Percentiles rank a stretch among this genome's conserved stretches.
Conservation (phyloP, 2,113 vertebrate species). For the Tapirus terrestris region DNA sequence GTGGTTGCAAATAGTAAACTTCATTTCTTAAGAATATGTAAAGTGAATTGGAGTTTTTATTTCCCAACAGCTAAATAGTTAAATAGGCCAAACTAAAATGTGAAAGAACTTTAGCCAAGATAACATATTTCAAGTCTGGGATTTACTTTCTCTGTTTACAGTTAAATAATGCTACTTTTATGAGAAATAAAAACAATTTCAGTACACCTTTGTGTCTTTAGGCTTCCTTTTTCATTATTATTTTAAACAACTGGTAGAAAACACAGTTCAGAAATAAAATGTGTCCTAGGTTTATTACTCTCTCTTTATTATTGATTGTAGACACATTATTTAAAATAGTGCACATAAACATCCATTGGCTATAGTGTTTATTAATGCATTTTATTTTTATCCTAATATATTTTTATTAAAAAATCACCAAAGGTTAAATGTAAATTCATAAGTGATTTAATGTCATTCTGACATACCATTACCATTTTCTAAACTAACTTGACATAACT, state of each 20-base stretch:
- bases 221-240: neutral
- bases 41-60: slow-evolving; percentile 46
- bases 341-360: neutral
- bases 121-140: neutral
- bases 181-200: slow-evolving; percentile 48
- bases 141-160: slow-evolving; percentile 15
- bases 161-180: slow-evolving; percentile 47
- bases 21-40: slow-evolving; percentile 49
- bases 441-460: slow-evolving; percentile 19
- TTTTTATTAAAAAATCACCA: neutral
- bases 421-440: neutral
- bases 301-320: neutral
- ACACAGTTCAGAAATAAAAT: slow-evolving; percentile 31
- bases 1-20: neutral
- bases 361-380: neutral
- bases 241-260: slow-evolving; percentile 45
- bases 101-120: neutral
- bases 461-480: neutral
- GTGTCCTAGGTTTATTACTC: neutral
- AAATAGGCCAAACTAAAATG: neutral
- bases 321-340: slow-evolving; percentile 18
- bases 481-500: neutral
- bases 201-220: neutral
- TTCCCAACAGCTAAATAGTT: neutral
- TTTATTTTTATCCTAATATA: neutral